phyloP scores from a whole-genome alignment of 2,113 vertebrate genomes.

The Cichladusa arquata region DNA sequence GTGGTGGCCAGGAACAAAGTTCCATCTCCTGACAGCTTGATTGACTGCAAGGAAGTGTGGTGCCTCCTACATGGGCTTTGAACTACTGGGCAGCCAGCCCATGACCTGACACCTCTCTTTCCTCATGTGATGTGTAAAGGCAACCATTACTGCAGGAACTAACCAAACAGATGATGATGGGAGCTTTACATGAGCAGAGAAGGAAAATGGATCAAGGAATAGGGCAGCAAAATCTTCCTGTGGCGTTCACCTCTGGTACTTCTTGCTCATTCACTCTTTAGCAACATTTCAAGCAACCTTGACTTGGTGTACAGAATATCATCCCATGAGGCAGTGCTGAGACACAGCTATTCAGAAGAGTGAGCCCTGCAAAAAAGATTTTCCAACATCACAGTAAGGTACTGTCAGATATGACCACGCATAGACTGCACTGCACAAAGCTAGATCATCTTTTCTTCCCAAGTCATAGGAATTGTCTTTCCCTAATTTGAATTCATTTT shows the following conservation, averaged over 20 bases:
- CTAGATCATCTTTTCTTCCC: not conserved
- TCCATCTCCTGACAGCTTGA: not conserved
- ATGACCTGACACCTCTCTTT: not conserved
- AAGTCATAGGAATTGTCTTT: not conserved
- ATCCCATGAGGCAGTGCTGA: not conserved
- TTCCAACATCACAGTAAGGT: not conserved
- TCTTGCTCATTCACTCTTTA: not conserved
- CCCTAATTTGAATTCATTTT: not conserved
- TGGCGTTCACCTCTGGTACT: not conserved
- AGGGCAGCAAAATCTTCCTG: not conserved
- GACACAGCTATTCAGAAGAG: not conserved
- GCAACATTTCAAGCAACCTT: not conserved
- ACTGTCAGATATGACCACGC: accelerated
- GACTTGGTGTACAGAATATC: not conserved
- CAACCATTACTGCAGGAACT: not conserved
- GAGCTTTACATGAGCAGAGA: not conserved
- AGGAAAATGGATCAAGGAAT: not conserved
- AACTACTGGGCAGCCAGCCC: not conserved
- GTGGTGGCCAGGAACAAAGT: not conserved
- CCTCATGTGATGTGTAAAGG: not conserved
- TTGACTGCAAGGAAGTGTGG: not conserved
- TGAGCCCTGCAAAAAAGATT: not conserved
- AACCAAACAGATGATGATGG: not conserved
- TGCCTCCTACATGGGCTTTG: not conserved
- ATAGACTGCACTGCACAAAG: not conserved